Base-by-base conservation (phyloP, 2,888 invertebrate species). In the Eudemis profundana region DNA sequence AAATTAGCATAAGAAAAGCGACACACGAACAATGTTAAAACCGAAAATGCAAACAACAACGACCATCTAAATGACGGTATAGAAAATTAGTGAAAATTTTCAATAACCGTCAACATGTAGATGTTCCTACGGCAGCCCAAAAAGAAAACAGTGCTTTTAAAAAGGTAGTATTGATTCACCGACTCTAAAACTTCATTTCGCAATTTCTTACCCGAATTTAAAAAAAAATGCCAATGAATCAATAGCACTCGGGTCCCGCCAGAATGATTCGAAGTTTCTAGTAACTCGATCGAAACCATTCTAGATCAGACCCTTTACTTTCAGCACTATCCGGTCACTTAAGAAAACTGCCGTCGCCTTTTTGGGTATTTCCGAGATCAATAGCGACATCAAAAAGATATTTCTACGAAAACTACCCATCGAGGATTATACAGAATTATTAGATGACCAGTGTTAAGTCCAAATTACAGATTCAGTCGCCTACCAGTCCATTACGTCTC, bases 1-100 rank as follows among this genome's bases (percentile, higher is more conserved):
- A 70, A 74, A 72, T 68, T 72, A 76, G 74, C 72, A 70, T 72
- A 76, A 73, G 72, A 72, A 46, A 87, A 88, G 88, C 89, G 73
- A 72, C 86, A 89, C 87, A 85, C 88, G 74, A 77, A 76, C 79
- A 78, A 75, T 74, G 78, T 82, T 82, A 82, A 78, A 78, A 76
- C 68, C 71, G 73, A 76, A 63, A 50, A 12, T 21, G 71, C 77
- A 82, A 79, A 78, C 78, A 61, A 68, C 68, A 40, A 17, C 44
- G 38, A 38, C 36, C 49, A 61, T 69, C 69, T 14, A 65, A 64
- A 66, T 66, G 69, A 72, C 27, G 44, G n/a, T 3, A 56, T 12
- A 54, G 27, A 27, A 54, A 23, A 42, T 2, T 29, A 3, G 5
- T 36, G n/a, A 7, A 33, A 33, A 33, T n/a, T 27, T 56, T 29